These are phyloP conservation scores for Argya squamiceps DNA, from an alignment of 2,797 vertebrate species.

Conservation along the genomic window DNA sequence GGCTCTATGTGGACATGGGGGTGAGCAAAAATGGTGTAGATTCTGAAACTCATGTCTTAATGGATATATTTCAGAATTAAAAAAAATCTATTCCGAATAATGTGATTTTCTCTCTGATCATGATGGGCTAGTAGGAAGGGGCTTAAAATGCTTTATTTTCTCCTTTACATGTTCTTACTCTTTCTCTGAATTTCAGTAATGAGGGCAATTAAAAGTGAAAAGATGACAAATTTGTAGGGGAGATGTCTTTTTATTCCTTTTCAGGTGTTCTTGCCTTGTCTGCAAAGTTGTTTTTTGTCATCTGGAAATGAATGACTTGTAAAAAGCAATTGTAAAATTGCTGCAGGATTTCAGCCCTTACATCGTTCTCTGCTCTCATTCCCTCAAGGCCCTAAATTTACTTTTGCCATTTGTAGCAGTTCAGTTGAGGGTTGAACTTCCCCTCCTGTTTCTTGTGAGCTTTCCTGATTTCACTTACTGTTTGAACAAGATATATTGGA, in stretches of 20 bases:
- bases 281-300: background rate
- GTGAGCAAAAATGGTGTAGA: background rate
- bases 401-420: constrained; percentile 12
- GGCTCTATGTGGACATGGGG: background rate
- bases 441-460: background rate
- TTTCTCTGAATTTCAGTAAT: background rate
- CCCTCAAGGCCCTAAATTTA: constrained; percentile 15
- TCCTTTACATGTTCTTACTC: background rate
- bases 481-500: constrained; percentile 1
- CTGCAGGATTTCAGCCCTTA: constrained; percentile 11
- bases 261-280: constrained; percentile 11
- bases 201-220: background rate
- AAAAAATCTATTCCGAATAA: constrained; percentile 30
- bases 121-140: background rate
- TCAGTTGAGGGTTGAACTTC: constrained; percentile 46
- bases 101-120: background rate
- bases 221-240: background rate
- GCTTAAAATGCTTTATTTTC: background rate
- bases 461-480: constrained; percentile 4
- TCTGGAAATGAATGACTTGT: constrained; percentile 27
- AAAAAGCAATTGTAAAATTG: constrained; percentile 27
- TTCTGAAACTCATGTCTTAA: constrained; percentile 10
- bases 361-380: constrained; percentile 1
- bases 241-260: background rate
- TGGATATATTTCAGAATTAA: background rate